These are phyloP conservation scores for Pachyramphus minor DNA, from an alignment of 2,113 vertebrate genomes.

Conservation along the genomic window DNA sequence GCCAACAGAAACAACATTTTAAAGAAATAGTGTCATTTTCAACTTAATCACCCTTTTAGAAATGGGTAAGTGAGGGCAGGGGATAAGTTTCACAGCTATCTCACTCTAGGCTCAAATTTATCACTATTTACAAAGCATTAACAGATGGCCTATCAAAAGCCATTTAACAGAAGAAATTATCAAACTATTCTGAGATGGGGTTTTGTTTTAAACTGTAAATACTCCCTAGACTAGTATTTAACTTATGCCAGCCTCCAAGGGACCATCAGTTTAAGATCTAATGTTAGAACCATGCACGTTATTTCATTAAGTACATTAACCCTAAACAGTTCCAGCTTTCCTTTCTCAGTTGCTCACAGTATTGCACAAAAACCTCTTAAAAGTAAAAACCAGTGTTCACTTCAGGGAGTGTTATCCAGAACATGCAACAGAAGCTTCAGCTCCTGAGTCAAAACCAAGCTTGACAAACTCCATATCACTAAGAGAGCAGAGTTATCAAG, in stretches of 20 bases:
- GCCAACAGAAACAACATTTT: neutral
- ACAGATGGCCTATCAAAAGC: conserved; percentile 46
- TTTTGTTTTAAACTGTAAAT: conserved; percentile 16
- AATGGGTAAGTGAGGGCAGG: neutral
- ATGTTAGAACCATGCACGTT: neutral
- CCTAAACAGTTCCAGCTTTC: neutral
- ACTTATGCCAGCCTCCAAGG: conserved; percentile 31
- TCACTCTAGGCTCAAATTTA: conserved; percentile 32
- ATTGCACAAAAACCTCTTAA: neutral
- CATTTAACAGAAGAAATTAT: conserved; percentile 39
- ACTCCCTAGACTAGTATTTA: conserved; percentile 30
- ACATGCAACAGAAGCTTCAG: neutral
- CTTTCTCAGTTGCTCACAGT: neutral
- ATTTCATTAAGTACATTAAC: conserved; percentile 23
- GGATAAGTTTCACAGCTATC: neutral
- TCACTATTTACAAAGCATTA: conserved; percentile 30
- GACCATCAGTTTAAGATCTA: conserved; percentile 23
- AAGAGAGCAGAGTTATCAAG: neutral
- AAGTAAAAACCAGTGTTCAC: neutral
- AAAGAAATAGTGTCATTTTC: neutral
- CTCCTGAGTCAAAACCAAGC: neutral
- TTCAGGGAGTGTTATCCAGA: neutral
- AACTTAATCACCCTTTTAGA: conserved; percentile 3
- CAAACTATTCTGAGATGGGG: neutral
- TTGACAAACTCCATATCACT: neutral